A percentile compares a stretch with the other conserved stretches of the same genome.
phyloP scores from a whole-genome alignment of 2,797 vertebrate species.

The Sarcoramphus papa region DNA sequence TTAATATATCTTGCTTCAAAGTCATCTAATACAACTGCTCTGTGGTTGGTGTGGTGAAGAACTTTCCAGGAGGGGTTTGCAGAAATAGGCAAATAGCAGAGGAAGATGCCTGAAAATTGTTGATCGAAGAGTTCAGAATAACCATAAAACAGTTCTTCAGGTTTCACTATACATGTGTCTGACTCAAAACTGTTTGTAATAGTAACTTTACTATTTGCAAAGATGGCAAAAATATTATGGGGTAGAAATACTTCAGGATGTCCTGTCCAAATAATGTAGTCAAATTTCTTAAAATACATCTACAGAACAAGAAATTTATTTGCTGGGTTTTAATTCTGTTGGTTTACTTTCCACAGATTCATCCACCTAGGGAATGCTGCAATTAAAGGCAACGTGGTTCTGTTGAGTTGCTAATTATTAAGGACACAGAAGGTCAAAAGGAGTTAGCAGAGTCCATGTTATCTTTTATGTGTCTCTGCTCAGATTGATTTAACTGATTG shows the following conservation, averaged over 20 bases:
- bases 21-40: accelerated
- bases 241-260: background rate
- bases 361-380: background rate
- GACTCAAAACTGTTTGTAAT: background rate
- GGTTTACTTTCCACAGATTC: background rate
- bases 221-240: accelerated
- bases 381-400: background rate
- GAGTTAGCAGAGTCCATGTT: background rate
- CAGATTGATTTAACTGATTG: background rate
- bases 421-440: background rate
- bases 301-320: background rate
- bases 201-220: background rate
- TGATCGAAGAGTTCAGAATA: background rate
- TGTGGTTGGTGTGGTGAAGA: background rate
- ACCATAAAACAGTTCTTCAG: accelerated
- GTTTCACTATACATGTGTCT: accelerated
- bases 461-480: background rate
- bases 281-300: background rate
- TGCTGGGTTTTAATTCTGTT: background rate
- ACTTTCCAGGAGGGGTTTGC: background rate
- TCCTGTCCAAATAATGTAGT: background rate
- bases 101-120: background rate
- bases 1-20: accelerated
- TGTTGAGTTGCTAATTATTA: background rate
- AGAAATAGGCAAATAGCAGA: background rate